phyloP scores from a whole-genome alignment of 2,888 invertebrate species.

The Mesorhabditis belari region DNA sequence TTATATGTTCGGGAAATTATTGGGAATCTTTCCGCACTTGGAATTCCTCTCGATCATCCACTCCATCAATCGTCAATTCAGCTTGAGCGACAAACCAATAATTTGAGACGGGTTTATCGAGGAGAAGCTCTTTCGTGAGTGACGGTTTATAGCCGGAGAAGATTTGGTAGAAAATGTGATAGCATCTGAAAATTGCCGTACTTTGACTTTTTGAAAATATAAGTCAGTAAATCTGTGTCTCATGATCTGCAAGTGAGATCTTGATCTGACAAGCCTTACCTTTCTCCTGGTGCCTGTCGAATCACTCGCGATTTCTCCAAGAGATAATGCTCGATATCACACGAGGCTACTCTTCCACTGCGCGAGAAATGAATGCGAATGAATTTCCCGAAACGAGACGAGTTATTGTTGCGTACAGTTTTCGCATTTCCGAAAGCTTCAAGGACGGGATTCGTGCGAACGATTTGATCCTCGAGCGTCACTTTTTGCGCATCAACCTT shows the following conservation, averaged over 20 bases:
- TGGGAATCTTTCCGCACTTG: neutral
- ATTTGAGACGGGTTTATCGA: conserved; percentile 41
- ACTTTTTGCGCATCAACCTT: conserved; percentile 63
- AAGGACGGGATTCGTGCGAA: conserved; percentile 91
- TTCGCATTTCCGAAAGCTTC: conserved; percentile 72
- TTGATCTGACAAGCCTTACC: too few relatives aligned
- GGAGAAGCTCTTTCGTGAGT: conserved; percentile 34
- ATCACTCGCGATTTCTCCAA: conserved; percentile 99
- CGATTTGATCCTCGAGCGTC: conserved; percentile 97
- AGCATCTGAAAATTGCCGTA: conserved; percentile 66
- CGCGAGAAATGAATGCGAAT: conserved; percentile 99
- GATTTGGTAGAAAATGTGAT: conserved; percentile 99
- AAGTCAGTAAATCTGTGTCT: too few relatives aligned
- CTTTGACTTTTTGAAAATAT: too few relatives aligned
- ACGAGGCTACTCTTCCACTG: conserved; percentile 98
- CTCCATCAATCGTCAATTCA: conserved; percentile 80
- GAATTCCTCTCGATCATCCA: conserved; percentile 74
- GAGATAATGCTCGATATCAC: conserved; percentile 99
- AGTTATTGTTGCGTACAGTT: conserved; percentile 99
- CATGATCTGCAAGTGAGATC: too few relatives aligned
- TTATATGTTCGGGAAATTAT: conserved; percentile 67
- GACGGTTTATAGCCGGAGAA: conserved; percentile 34
- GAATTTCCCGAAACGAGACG: conserved; percentile 99
- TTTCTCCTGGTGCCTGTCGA: conserved; percentile 91
- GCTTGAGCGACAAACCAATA: conserved; percentile 80